Conservation (phyloP, 2,888 invertebrate species). For the Saturnia pavonia region DNA sequence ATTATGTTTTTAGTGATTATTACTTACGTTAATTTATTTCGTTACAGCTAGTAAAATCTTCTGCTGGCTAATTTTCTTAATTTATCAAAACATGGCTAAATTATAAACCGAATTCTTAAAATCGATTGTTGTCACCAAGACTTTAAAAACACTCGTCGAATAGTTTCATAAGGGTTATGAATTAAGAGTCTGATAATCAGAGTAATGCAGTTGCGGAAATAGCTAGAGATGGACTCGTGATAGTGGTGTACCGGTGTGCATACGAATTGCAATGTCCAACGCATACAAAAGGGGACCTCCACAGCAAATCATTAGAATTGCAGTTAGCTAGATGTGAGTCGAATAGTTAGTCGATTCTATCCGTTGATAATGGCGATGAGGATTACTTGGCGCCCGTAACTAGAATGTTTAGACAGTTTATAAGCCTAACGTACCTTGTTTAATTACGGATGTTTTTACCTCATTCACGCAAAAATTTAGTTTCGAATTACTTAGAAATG, state of each 20-base stretch:
- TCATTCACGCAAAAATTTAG: not conserved
- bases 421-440: conserved; percentile 29
- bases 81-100: not conserved
- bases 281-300: conserved; percentile 76
- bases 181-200: not conserved
- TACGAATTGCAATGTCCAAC: conserved; percentile 56
- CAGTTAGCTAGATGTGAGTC: conserved; percentile 75
- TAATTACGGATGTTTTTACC: not conserved
- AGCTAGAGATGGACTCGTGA: conserved; percentile 60
- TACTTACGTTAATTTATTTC: not conserved
- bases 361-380: conserved; percentile 65
- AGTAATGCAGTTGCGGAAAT: conserved; percentile 66
- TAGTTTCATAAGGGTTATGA: not conserved
- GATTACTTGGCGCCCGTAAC: conserved; percentile 57
- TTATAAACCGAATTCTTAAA: not conserved
- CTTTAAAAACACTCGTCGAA: not conserved
- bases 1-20: not conserved
- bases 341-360: conserved; percentile 66
- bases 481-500: not conserved
- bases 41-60: not conserved
- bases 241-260: conserved; percentile 56
- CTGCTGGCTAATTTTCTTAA: not conserved
- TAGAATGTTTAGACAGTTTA: conserved; percentile 41
- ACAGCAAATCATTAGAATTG: conserved; percentile 76
- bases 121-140: not conserved